Evolutionary conservation across 2,113 vertebrate genomes (phyloP).

Genomic region (Cottus gobio): DNA sequence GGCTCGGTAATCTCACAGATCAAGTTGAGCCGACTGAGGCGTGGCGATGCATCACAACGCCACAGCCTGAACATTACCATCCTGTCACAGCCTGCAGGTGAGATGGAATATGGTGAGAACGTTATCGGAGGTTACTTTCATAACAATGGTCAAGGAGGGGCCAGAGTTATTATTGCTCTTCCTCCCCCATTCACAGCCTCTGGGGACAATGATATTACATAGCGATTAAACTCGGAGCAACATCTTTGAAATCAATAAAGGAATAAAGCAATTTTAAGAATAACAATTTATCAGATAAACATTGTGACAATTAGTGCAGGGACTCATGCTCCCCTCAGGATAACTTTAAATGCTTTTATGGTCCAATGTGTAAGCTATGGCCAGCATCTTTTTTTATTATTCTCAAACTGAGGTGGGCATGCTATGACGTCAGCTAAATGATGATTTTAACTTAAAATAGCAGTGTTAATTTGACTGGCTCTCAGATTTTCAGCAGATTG

Average conservation of each 20-base stretch:
- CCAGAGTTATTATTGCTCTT: neutral
- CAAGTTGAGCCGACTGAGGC: conserved; percentile 40
- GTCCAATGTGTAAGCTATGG: neutral
- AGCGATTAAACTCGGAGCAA: neutral
- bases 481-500: neutral
- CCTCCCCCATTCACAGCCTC: conserved; percentile 11
- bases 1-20: conserved; percentile 63
- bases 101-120: conserved; percentile 38
- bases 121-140: conserved; percentile 55
- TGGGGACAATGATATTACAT: conserved; percentile 1
- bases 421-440: too few relatives aligned
- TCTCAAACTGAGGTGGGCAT: neutral
- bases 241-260: neutral
- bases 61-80: conserved; percentile 52
- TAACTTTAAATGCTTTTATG: neutral
- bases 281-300: neutral
- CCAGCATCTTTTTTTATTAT: neutral
- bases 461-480: neutral
- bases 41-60: conserved; percentile 49
- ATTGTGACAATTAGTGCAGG: neutral
- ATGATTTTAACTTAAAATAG: neutral
- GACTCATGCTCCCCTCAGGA: neutral
- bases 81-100: conserved; percentile 57
- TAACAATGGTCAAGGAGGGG: conserved; percentile 42
- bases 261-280: neutral